Evolutionary conservation across 2,888 invertebrate genomes (phyloP).

Genomic region (Baronia brevicornis): DNA sequence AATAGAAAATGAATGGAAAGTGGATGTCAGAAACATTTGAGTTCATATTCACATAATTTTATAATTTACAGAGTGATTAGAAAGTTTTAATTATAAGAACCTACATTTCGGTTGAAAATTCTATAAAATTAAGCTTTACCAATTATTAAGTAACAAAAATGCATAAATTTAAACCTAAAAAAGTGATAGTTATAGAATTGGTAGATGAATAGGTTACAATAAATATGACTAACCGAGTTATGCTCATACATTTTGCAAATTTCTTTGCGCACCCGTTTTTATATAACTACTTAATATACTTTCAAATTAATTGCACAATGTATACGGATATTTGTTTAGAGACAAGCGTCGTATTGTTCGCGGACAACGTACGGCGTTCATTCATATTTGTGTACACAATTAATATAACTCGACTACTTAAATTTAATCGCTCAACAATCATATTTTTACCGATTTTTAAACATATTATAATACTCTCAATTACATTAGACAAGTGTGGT

Average conservation of each 20-base stretch:
- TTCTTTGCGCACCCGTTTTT: slow-evolving; percentile 15
- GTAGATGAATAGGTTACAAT: not conserved
- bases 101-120: too few species aligned
- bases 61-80: too few species aligned
- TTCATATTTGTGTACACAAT: slow-evolving; percentile 22
- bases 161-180: too few species aligned
- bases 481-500: too few species aligned
- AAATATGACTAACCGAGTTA: not conserved
- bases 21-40: too few species aligned
- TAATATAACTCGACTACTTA: not conserved
- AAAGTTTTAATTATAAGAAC: too few species aligned
- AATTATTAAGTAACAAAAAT: too few species aligned
- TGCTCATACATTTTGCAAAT: slow-evolving; percentile 8
- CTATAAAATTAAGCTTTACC: too few species aligned
- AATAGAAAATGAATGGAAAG: too few species aligned
- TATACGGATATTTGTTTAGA: slow-evolving; percentile 28
- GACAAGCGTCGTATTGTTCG: slow-evolving; percentile 23
- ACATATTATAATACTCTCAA: too few species aligned
- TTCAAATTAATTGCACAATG: slow-evolving; percentile 24
- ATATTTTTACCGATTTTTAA: too few species aligned
- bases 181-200: not conserved
- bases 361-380: slow-evolving; percentile 22
- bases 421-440: not conserved
- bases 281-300: slow-evolving; percentile 12
- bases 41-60: too few species aligned